Base-by-base conservation (phyloP, 2,113 vertebrate species). In the Forbesichthys papilliferus region DNA sequence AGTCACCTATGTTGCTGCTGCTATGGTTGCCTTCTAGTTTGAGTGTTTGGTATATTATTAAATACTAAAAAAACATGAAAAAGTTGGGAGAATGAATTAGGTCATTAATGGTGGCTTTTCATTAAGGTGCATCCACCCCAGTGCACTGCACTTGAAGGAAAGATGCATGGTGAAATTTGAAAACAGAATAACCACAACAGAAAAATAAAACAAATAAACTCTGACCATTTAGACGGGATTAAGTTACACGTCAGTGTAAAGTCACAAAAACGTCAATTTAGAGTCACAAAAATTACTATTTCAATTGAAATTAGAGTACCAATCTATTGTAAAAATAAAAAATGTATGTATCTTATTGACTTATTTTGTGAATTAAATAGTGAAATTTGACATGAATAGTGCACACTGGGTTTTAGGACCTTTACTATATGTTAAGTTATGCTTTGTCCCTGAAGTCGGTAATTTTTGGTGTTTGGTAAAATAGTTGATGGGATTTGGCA, bases 261-360 rank as follows among this genome's bases (percentile, higher is more conserved):
- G 79, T 85, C 73, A 83, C 56, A 56, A 83, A 70, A 75, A 82
- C 68, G 56, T 27, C 27, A 53, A 48, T 66, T 84, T 69, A 75
- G 9, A 13, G 54, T 20, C 57, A 73, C 67, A 33, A 58, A 58
- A 27, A 27, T 27, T 2, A 27, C 27, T 27, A 27, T 27, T 27
- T 27, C 1, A 27, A 27, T 27, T 27, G 27, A 27, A 27, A 27
- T 2, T 49, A 42, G 59, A 33, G 53, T 20, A 58, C 4, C 20
- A 75, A 66, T 16, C 6, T 73, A 68, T 73, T 71, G 60, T 84
- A 83, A 84, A 74, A 69, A 68, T 7, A 9, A 36, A 18, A 49
- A 75, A 74, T 79, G 56, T 27, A 67, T 61, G 47, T 27, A 7
- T 59, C 18, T 68, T 5, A 42, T 18, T 11, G 66, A 54, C 75